Evolutionary conservation across 2,113 vertebrate genomes (phyloP).

Genomic region (Pogona vitticeps): DNA sequence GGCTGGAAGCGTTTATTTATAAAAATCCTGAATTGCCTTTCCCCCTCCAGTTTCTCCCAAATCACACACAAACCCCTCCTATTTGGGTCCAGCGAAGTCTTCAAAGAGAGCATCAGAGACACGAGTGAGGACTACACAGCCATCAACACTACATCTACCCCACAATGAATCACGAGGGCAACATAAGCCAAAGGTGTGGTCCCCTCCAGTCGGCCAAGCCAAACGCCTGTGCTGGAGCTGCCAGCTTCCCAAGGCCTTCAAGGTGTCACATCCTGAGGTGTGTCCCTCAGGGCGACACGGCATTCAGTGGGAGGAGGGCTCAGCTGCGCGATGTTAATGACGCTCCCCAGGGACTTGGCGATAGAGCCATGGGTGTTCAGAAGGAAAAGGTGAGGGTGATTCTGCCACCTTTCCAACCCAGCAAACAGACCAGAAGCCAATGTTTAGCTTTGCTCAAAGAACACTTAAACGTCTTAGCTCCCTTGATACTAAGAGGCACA

Average conservation of each 20-base stretch:
- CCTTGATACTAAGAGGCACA: not conserved
- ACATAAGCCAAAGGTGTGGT: not conserved
- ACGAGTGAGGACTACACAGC: no score
- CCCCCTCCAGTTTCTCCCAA: not conserved
- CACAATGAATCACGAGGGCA: not conserved
- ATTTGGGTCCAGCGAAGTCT: no score
- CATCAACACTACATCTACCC: not conserved
- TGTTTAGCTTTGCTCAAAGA: not conserved
- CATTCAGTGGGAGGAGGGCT: slow-evolving; percentile 36
- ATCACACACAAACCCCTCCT: not conserved
- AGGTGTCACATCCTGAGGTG: not conserved
- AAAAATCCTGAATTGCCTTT: not conserved
- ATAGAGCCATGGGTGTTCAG: slow-evolving; percentile 19
- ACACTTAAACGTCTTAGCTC: not conserved
- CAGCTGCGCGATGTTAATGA: slow-evolving; percentile 42
- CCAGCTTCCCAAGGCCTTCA: slow-evolving; percentile 1
- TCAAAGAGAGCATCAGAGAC: no score
- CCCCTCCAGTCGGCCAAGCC: not conserved
- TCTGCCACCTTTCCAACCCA: not conserved
- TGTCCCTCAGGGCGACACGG: slow-evolving; percentile 51
- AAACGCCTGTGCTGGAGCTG: not conserved
- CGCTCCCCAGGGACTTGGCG: slow-evolving; percentile 28
- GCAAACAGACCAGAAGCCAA: not conserved
- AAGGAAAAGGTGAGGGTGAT: slow-evolving; percentile 1
- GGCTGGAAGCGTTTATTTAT: not conserved